Conservation (phyloP, 2,113 vertebrate species). For the Felis catus region DNA sequence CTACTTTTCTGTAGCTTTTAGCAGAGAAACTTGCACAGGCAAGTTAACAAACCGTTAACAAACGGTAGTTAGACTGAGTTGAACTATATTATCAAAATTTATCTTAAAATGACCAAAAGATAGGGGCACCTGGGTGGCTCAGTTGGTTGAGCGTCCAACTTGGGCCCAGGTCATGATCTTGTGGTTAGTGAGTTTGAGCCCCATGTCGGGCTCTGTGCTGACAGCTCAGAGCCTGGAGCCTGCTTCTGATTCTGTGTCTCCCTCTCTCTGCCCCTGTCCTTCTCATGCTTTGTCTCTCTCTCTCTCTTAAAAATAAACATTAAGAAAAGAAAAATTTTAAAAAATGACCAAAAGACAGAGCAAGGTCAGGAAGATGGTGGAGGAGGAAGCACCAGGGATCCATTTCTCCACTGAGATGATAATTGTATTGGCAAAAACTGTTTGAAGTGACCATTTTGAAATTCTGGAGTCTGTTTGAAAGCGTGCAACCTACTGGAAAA, state of each 20-base stretch:
- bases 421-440: background rate
- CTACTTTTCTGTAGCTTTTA: background rate
- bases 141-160: no score
- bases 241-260: no score
- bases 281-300: no score
- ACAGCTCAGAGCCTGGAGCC: no score
- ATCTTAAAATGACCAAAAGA: background rate
- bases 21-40: background rate
- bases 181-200: no score
- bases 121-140: no score
- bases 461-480: background rate
- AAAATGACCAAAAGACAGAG: background rate
- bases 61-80: background rate
- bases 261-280: no score
- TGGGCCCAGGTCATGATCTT: no score
- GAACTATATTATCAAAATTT: background rate
- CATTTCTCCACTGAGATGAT: background rate
- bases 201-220: no score
- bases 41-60: background rate
- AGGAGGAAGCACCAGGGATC: background rate
- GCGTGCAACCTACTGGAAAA: background rate
- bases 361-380: background rate
- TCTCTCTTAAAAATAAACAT: no score
- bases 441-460: background rate
- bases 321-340: no score